These are phyloP conservation scores for Apodemus speciosus DNA, from an alignment of 2,113 vertebrate species.

Conservation along the genomic window DNA sequence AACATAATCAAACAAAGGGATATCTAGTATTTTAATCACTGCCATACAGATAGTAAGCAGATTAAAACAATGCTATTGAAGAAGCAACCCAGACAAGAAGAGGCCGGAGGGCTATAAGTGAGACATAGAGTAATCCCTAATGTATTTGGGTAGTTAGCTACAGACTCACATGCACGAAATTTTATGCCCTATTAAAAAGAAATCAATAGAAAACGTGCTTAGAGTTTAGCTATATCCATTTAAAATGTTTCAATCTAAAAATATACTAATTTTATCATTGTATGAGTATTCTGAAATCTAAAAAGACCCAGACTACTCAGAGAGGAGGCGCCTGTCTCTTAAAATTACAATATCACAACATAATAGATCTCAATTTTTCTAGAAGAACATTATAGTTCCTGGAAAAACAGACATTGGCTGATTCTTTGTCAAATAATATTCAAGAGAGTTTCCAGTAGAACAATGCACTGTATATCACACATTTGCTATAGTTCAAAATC, in stretches of 20 bases:
- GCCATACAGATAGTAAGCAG: background rate
- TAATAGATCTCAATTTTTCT: background rate
- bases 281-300: conserved; percentile 20
- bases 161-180: conserved; percentile 47
- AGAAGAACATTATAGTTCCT: background rate
- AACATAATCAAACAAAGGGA: background rate
- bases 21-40: background rate
- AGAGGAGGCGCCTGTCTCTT: background rate
- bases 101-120: background rate
- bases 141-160: conserved; percentile 26
- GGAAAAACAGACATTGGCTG: background rate
- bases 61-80: background rate
- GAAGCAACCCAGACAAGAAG: conserved; percentile 17
- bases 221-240: background rate
- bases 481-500: conserved; percentile 10
- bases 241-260: conserved; percentile 46
- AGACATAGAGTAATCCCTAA: background rate
- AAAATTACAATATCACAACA: background rate
- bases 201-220: conserved; percentile 29
- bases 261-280: conserved; percentile 16
- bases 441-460: conserved; percentile 4
- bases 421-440: conserved; percentile 35
- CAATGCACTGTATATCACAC: background rate
- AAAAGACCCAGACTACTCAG: background rate
- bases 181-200: conserved; percentile 44